Percentiles rank a stretch among this genome's conserved stretches.
Conservation (phyloP, 2,888 invertebrate species). For the Agrochola macilenta region DNA sequence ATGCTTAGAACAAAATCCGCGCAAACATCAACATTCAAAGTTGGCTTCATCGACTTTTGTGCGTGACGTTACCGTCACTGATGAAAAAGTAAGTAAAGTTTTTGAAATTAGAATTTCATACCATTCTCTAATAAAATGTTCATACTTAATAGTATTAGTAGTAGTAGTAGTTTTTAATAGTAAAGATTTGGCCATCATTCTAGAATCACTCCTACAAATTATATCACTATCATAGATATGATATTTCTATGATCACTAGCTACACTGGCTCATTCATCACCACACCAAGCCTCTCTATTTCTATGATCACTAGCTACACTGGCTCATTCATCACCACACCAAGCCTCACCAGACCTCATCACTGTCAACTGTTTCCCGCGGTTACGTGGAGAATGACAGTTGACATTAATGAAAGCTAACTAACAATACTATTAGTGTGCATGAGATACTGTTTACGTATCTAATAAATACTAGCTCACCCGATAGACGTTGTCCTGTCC, state of each 20-base stretch:
- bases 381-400: not conserved
- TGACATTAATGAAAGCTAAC: not conserved
- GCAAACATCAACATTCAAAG: slow-evolving; percentile 9
- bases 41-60: not conserved
- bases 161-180: not conserved
- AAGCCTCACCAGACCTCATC: not conserved
- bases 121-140: not conserved
- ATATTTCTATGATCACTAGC: too few species aligned
- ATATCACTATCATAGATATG: too few species aligned
- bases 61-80: not conserved
- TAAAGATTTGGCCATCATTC: not conserved
- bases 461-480: not conserved
- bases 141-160: too few species aligned
- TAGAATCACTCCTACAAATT: not conserved
- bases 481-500: not conserved
- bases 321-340: not conserved
- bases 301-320: not conserved
- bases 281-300: not conserved
- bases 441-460: not conserved
- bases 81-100: not conserved
- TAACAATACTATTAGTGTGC: not conserved
- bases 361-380: not conserved
- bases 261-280: not conserved
- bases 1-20: slow-evolving; percentile 2
- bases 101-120: not conserved